phyloP scores from a whole-genome alignment of 2,888 invertebrate genomes.

The Meandrusa payeni region DNA sequence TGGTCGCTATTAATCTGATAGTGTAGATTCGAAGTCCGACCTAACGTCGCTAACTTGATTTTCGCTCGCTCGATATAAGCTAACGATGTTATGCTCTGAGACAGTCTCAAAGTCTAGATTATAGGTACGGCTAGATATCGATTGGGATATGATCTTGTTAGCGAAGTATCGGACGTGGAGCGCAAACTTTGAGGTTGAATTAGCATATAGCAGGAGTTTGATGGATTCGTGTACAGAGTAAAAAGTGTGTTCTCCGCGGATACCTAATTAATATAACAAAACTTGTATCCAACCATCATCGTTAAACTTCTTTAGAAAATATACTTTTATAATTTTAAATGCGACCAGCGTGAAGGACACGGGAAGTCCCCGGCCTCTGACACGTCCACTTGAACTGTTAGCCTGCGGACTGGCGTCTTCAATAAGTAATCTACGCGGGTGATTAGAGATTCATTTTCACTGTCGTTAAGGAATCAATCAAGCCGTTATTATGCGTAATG shows the following conservation, averaged over 20 bases:
- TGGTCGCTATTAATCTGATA: conserved; percentile 5
- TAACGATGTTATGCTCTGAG: conserved; percentile 18
- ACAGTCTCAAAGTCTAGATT: conserved; percentile 23
- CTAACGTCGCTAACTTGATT: conserved; percentile 15
- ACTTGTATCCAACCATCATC: no score
- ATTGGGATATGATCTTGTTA: conserved; percentile 28
- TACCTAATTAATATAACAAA: no score
- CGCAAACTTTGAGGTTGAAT: conserved; percentile 27
- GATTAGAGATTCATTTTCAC: no score
- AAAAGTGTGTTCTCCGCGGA: no score
- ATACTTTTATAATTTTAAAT: no score
- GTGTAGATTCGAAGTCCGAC: conserved; percentile 3
- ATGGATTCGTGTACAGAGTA: conserved; percentile 28
- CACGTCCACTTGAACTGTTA: no score
- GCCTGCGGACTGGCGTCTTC: no score
- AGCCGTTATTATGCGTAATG: conserved; percentile 10
- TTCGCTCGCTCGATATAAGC: conserved; percentile 9
- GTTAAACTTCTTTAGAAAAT: no score
- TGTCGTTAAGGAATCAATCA: conserved; percentile 25
- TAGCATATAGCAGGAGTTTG: conserved; percentile 32
- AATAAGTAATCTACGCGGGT: no score
- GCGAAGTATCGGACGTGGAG: conserved; percentile 16
- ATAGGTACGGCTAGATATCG: conserved; percentile 24
- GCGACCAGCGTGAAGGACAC: not conserved
- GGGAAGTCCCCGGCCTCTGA: no score